Conservation (phyloP, 2,113 vertebrate genomes). For the Scalopus aquaticus region DNA sequence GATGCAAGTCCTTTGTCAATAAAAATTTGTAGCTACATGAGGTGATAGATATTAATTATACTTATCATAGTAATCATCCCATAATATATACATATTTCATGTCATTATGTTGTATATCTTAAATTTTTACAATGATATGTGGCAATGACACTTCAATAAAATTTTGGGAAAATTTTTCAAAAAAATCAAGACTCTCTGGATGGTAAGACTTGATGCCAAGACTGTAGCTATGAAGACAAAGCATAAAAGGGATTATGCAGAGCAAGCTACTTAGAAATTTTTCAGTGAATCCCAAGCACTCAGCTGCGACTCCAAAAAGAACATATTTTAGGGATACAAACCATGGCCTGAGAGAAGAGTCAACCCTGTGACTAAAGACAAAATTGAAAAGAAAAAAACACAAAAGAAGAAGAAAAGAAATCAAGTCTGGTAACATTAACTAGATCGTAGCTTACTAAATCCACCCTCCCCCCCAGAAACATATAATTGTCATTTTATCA, state of each 20-base stretch:
- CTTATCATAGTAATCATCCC: not conserved
- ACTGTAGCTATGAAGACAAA: not conserved
- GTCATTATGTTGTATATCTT: too few relatives aligned
- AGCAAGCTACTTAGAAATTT: not conserved
- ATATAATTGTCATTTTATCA: not conserved
- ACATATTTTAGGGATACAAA: not conserved
- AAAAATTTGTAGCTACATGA: not conserved
- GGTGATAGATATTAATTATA: too few relatives aligned
- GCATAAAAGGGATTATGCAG: not conserved
- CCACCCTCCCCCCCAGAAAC: too few relatives aligned
- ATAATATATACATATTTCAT: not conserved
- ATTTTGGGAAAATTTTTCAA: not conserved
- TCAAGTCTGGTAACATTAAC: not conserved
- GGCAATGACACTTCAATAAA: too few relatives aligned
- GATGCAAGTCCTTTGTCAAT: not conserved
- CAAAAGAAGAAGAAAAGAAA: not conserved
- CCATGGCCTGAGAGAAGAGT: not conserved
- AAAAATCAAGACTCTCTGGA: not conserved
- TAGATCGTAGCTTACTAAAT: too few relatives aligned
- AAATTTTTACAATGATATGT: too few relatives aligned
- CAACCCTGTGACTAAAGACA: not conserved
- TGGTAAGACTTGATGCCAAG: not conserved
- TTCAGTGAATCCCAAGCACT: not conserved
- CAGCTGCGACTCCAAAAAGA: not conserved
- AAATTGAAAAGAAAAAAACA: not conserved